Evolutionary conservation across 2,113 vertebrate genomes (phyloP).

Genomic region (Podarcis cretensis): DNA sequence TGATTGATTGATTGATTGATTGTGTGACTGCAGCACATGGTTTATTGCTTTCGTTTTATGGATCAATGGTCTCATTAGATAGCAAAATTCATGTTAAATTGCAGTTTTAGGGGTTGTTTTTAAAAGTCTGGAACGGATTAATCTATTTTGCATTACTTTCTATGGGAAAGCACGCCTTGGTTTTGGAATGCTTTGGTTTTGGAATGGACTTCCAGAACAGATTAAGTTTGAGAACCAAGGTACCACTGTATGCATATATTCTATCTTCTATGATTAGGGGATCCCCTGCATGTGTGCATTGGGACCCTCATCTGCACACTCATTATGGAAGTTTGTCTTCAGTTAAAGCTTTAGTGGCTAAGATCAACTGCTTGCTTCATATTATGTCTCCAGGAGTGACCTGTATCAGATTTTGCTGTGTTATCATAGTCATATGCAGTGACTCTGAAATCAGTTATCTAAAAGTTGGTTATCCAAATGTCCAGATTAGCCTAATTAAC

Average conservation of each 20-base stretch:
- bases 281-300: neutral
- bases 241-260: accelerated
- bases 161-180: no score
- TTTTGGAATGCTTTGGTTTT: no score
- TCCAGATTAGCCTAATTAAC: neutral
- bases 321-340: neutral
- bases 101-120: no score
- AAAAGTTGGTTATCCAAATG: neutral
- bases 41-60: no score
- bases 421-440: neutral
- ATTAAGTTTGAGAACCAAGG: no score
- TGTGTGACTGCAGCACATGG: no score
- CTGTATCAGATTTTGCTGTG: neutral
- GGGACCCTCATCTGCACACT: neutral
- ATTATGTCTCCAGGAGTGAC: neutral
- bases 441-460: neutral
- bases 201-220: no score
- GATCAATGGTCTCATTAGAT: no score
- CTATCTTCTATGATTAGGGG: neutral
- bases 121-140: no score
- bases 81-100: no score
- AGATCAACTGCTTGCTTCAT: neutral
- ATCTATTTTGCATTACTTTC: no score
- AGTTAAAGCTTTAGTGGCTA: neutral
- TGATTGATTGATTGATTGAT: no score